phyloP scores from a whole-genome alignment of 2,113 vertebrate species.

The Polypterus senegalus region DNA sequence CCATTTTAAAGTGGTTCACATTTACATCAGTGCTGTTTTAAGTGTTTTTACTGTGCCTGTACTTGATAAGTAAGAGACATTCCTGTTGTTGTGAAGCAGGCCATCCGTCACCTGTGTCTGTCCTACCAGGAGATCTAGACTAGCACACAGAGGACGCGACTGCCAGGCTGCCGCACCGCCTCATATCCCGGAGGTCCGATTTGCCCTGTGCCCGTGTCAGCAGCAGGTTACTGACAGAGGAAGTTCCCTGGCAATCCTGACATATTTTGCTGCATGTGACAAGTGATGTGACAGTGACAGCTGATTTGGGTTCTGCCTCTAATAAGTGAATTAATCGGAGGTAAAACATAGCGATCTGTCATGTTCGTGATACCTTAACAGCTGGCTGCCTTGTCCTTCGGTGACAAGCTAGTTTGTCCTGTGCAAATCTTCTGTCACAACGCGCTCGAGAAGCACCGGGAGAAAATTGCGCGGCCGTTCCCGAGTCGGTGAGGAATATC shows the following conservation, averaged over 20 bases:
- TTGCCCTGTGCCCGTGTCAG: too few relatives aligned
- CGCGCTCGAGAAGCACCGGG: conserved; percentile 45
- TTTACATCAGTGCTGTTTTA: too few relatives aligned
- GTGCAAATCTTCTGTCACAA: conserved; percentile 76
- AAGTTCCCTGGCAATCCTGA: conserved; percentile 24
- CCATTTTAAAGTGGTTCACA: too few relatives aligned
- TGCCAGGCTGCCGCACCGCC: too few relatives aligned
- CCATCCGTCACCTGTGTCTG: too few relatives aligned
- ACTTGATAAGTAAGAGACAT: too few relatives aligned
- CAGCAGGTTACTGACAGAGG: too few relatives aligned
- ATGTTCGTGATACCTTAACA: conserved; percentile 75
- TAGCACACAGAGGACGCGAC: too few relatives aligned
- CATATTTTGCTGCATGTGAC: conserved; percentile 60
- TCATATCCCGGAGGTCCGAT: too few relatives aligned
- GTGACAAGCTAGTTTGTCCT: conserved; percentile 75
- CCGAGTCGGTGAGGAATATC: conserved; percentile 69
- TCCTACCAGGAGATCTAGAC: too few relatives aligned
- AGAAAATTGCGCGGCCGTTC: conserved; percentile 62
- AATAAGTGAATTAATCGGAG: conserved; percentile 78
- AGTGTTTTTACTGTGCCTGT: too few relatives aligned
- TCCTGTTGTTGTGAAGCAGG: too few relatives aligned
- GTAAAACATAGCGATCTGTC: conserved; percentile 80
- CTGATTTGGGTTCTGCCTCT: conserved; percentile 65
- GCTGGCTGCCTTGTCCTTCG: conserved; percentile 74
- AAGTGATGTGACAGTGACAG: conserved; percentile 72